Base-by-base conservation (phyloP, 2,888 invertebrate species). In the Melanostoma mellinum region DNA sequence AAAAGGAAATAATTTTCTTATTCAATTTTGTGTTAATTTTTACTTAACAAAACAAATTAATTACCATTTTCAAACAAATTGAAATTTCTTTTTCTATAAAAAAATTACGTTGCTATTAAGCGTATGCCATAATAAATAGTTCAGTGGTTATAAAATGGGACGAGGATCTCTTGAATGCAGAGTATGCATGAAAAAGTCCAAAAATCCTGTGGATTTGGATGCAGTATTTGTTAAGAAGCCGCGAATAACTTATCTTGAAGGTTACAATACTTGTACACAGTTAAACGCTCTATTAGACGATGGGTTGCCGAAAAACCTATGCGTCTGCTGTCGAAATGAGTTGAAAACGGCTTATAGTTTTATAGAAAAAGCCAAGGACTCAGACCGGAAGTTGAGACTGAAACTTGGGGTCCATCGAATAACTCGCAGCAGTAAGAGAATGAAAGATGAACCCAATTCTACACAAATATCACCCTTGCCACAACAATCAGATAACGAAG, bases 261-360 rank as follows among this genome's bases (percentile, higher is more conserved):
- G 80, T 6, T 87, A 86, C 33, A 87, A 86, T 58, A 69, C 84
- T 3, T 87, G 87, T 42, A 88, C 88, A 0, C 86, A 88, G 4
- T 61, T 88, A 3, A 80, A 85, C 42, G 86, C 87, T 2, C 4
- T 74, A 4, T 40, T 63, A 4, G 61, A 72, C 5, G 87, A 87
- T 72, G 81, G 76, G 5, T 48, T 87, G 0, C 87, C 88, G 0
- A 86, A 86, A 58, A 69, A 73, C 36, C 56, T 88, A 9, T 88
- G 88, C 58, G 50, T 53, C 0, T 20, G 32, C 3, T 88, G 88
- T 68, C 67, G 65, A 10, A 67, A 86, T 42, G 82, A 87, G 32
- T 46, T 87, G 0, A 76, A 76, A 30, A 32, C 78, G 8, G 63
- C 73, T 0, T 79, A 60, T 52, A 72, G 68, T n/a, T 87, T 86